Percentiles rank a stretch among this genome's conserved stretches.
phyloP scores from a whole-genome alignment of 2,113 vertebrate genomes.

The Callithrix jacchus region DNA sequence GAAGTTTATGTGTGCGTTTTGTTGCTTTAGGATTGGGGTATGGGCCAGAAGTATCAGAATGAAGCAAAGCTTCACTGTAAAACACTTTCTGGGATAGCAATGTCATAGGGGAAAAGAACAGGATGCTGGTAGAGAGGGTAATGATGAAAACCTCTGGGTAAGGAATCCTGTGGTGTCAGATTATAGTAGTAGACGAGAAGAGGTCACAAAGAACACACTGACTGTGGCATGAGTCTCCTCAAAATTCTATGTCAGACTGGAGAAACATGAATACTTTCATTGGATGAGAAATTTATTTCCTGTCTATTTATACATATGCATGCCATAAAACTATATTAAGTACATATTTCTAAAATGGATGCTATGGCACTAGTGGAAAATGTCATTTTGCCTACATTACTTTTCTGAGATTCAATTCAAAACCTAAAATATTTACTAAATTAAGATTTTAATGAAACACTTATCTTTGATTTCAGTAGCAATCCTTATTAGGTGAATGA shows the following conservation, averaged over 20 bases:
- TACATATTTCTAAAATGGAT: background rate
- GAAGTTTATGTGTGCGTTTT: background rate
- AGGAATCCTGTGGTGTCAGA: background rate
- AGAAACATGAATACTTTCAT: background rate
- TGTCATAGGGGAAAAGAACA: background rate
- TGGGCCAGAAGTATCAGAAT: background rate
- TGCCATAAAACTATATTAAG: background rate
- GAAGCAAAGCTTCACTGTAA: background rate
- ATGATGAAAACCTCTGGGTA: background rate
- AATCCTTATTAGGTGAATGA: background rate
- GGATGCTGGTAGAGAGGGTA: background rate
- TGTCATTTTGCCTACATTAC: background rate
- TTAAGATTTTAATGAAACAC: constrained; percentile 35
- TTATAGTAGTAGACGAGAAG: background rate
- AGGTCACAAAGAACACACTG: background rate
- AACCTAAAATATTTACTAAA: background rate
- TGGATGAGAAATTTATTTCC: background rate
- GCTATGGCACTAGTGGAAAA: background rate
- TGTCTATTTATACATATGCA: background rate
- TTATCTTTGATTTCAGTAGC: background rate
- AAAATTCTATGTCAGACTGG: background rate
- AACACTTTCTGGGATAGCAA: background rate
- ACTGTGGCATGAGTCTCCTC: background rate
- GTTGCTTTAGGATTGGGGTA: background rate
- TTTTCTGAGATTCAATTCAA: background rate